Conservation (phyloP, 2,797 vertebrate genomes). For the Synaphobranchus kaupii region DNA sequence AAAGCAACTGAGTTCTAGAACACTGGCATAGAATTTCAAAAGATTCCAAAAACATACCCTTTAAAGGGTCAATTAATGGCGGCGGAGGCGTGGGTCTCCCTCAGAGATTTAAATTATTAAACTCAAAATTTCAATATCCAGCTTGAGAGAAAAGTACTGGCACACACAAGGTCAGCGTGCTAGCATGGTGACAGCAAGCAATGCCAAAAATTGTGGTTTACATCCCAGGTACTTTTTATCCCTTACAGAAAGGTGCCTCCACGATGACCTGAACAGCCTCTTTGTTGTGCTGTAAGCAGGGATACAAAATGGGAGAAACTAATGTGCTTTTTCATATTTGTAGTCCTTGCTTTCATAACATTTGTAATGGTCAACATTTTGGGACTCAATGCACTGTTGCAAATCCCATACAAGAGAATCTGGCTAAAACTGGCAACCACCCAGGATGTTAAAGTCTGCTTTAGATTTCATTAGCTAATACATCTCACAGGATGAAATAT, state of each 20-base stretch:
- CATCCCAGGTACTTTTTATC: neutral
- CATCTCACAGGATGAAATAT: neutral
- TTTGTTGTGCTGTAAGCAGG: neutral
- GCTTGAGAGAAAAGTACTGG: neutral
- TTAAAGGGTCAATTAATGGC: neutral
- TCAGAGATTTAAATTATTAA: neutral
- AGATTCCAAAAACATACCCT: too few species aligned
- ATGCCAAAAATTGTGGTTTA: neutral
- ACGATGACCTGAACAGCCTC: neutral
- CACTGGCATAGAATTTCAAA: too few species aligned
- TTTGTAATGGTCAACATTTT: neutral
- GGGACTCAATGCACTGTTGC: neutral
- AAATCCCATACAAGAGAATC: neutral
- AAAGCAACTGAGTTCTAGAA: too few species aligned
- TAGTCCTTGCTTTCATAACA: neutral
- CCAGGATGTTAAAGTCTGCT: neutral
- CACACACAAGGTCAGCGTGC: neutral
- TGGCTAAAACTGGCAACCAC: neutral
- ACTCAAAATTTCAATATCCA: neutral
- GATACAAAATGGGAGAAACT: neutral
- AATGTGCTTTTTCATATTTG: neutral
- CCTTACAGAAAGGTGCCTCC: neutral
- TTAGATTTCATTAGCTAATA: neutral
- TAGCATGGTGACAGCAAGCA: neutral
- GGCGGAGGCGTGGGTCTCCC: neutral